Conservation (phyloP, 1,140 invertebrate species). For the Dolichoris vasculosae region DNA sequence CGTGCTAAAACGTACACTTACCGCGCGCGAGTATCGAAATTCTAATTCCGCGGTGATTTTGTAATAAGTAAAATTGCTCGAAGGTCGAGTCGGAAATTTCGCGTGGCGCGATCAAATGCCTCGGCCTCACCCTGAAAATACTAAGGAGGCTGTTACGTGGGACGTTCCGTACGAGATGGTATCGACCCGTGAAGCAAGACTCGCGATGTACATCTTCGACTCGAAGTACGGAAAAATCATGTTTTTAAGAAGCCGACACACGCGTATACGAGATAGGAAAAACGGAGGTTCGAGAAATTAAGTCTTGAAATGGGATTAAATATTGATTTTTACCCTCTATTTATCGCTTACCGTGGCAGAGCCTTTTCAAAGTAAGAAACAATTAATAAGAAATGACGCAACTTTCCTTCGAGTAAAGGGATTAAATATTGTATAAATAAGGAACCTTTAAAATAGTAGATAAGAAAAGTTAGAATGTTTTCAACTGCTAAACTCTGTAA, state of each 20-base stretch:
- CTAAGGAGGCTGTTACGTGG: background rate
- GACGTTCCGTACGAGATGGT: background rate
- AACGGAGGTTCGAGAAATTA: too few relatives aligned
- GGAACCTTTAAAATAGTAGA: background rate
- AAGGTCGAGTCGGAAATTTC: conserved; percentile 3
- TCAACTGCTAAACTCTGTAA: background rate
- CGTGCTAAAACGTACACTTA: too few relatives aligned
- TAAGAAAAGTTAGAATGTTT: background rate
- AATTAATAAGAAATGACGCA: background rate
- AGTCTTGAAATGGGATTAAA: background rate
- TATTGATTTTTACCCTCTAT: background rate
- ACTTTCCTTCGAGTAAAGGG: background rate
- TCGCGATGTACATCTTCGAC: background rate
- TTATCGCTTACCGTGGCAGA: background rate
- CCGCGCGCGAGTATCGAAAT: too few relatives aligned
- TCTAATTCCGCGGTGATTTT: background rate
- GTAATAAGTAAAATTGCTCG: background rate
- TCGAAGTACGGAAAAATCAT: background rate
- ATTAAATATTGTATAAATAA: background rate
- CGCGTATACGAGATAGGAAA: background rate
- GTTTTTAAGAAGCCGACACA: conserved; percentile 3
- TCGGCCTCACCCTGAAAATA: background rate
- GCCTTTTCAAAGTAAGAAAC: background rate
- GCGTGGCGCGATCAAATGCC: background rate
- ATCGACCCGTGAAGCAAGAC: conserved; percentile 10